Evolutionary conservation across 1,140 invertebrate genomes (phyloP).

Genomic region (Teleopsis dalmanni): DNA sequence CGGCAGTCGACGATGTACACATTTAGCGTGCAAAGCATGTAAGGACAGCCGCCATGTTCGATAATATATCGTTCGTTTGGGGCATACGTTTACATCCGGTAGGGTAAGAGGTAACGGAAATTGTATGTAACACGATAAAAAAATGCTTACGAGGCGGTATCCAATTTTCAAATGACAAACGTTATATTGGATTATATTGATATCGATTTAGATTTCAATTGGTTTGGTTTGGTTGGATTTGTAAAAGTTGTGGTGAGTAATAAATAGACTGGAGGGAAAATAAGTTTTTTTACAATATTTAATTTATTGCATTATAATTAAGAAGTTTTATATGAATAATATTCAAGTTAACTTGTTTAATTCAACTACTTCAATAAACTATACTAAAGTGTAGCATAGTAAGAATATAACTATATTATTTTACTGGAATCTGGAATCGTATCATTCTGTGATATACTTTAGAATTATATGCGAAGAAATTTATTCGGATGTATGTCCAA

Average conservation of each 20-base stretch:
- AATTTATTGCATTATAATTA: too few relatives aligned
- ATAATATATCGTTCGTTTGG: not conserved
- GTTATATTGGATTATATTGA: conserved; percentile 1
- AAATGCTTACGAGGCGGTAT: conserved; percentile 2
- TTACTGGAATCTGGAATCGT: not conserved
- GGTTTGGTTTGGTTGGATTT: not conserved
- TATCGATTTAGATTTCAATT: too few relatives aligned
- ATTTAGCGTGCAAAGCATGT: too few relatives aligned
- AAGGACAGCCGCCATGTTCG: conserved; percentile 5
- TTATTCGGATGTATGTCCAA: not conserved
- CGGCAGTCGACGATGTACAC: too few relatives aligned
- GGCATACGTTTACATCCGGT: too few relatives aligned
- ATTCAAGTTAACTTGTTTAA: too few relatives aligned
- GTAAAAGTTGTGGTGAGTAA: not conserved
- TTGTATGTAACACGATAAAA: not conserved
- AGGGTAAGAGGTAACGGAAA: not conserved
- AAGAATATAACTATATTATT: not conserved
- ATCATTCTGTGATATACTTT: not conserved
- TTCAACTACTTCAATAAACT: not conserved
- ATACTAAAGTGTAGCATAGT: not conserved
- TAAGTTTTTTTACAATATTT: too few relatives aligned
- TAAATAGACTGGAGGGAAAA: too few relatives aligned
- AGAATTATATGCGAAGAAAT: not conserved
- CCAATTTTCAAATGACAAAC: conserved; percentile 7
- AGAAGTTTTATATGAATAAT: too few relatives aligned